A percentile compares a stretch with the other conserved stretches of the same genome.
phyloP scores from a whole-genome alignment of 2,113 vertebrate genomes.

The Ageneiosus marmoratus region DNA sequence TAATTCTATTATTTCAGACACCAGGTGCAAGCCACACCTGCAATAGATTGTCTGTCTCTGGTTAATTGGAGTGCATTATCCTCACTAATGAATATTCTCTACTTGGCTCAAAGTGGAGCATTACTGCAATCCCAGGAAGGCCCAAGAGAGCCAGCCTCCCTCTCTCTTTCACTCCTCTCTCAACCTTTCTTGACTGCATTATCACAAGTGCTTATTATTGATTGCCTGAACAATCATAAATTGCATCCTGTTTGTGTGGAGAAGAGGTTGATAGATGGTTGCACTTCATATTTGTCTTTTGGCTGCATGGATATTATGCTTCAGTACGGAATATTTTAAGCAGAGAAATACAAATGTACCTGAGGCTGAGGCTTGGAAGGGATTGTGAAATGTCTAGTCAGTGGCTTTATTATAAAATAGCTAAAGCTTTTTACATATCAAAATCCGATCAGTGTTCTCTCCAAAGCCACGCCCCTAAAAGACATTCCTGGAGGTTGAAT shows the following conservation, averaged over 20 bases:
- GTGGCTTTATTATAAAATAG: not conserved
- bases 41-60: slow-evolving; percentile 37
- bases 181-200: slow-evolving; percentile 44
- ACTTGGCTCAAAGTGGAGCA: slow-evolving; percentile 60
- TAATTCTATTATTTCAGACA: slow-evolving; percentile 31
- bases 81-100: slow-evolving; percentile 72
- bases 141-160: slow-evolving; percentile 59
- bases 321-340: slow-evolving; percentile 12
- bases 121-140: slow-evolving; percentile 59
- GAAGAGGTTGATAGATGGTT: slow-evolving; percentile 23
- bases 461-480: not conserved
- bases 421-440: not conserved
- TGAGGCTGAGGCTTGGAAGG: not conserved
- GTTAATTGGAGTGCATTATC: slow-evolving; percentile 74
- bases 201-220: slow-evolving; percentile 50
- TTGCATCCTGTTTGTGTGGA: slow-evolving; percentile 42
- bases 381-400: slow-evolving; percentile 8
- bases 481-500: not conserved
- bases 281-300: not conserved
- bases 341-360: slow-evolving; percentile 14
- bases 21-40: slow-evolving; percentile 77
- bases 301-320: slow-evolving; percentile 1
- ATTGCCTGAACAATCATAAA: slow-evolving; percentile 52
- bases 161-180: slow-evolving; percentile 43
- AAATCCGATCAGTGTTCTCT: not conserved